Base-by-base conservation (phyloP, 2,888 invertebrate species). In the Lasioglossum zephyrum region DNA sequence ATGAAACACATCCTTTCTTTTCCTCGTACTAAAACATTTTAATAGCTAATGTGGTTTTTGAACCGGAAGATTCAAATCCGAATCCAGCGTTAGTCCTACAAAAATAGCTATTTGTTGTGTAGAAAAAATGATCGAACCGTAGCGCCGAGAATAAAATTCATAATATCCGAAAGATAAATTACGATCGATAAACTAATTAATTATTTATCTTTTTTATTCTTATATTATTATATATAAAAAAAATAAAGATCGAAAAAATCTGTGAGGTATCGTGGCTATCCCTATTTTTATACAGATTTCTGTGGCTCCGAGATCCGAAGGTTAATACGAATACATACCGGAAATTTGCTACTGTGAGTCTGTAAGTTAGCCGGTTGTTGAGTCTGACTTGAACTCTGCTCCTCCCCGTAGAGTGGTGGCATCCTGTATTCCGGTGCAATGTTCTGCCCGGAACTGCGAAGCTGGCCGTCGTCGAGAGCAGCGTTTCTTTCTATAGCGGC, bases 311-410 rank as follows among this genome's bases (percentile, higher is more conserved):
- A 8, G 31, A 36, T 36, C 9, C 22, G 9, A 11, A 39, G 22
- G 8, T 69, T 9, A 41, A 22, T 36, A 39, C 13, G 47, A 0
- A 36, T 47, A 73, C 92, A 97, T 96, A 97, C 97, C 94, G 97
- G 97, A 95, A 97, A 97, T 95, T 97, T 97, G 91, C 96, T 97
- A 91, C 97, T 97, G 95, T 97, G 97, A 47, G 97, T 97, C 94
- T 97, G 97, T 31, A 97, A 96, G 90, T 93, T 94, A 73, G 93
- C 95, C 93, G 92, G 95, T 94, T 91, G 95, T 94, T 92, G 95
- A 87, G 93, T 94, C 93, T 92, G 95, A 95, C 93, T 95, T 93
- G 95, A 96, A 93, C 89, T 95, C 92, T 92, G 95, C 93, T 94
- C 94, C 84, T 95, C 95, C 87, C 94, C 95, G 92, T 95, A 95